These are phyloP conservation scores for Diaperis boleti DNA, from an alignment of 2,888 invertebrate genomes.

Conservation along the genomic window DNA sequence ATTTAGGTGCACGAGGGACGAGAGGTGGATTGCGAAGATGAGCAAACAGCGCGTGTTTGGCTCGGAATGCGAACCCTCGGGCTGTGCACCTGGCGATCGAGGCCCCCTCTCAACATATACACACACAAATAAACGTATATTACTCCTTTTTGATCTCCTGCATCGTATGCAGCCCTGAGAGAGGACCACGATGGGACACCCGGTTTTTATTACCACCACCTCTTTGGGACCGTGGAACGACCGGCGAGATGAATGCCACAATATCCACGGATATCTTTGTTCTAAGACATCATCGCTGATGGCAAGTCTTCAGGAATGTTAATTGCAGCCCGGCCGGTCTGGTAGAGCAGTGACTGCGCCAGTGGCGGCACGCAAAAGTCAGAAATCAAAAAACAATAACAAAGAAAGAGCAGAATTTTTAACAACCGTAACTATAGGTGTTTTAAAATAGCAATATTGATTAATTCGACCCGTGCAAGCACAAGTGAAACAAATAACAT, in stretches of 20 bases:
- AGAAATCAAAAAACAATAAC: neutral
- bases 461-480: too few species aligned
- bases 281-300: conserved; percentile 63
- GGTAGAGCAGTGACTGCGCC: conserved; percentile 55
- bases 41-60: conserved; percentile 65
- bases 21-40: conserved; percentile 57
- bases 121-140: neutral
- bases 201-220: conserved; percentile 26
- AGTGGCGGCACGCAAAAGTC: conserved; percentile 5
- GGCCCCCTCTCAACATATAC: conserved; percentile 48
- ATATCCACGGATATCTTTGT: conserved; percentile 63
- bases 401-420: neutral
- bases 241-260: conserved; percentile 51
- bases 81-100: conserved; percentile 64
- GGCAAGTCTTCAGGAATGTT: conserved; percentile 65
- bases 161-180: conserved; percentile 33
- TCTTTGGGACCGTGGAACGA: conserved; percentile 16
- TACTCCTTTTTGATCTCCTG: conserved; percentile 49
- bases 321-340: conserved; percentile 62
- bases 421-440: too few species aligned
- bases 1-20: conserved; percentile 33
- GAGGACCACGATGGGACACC: conserved; percentile 17
- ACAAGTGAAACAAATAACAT: too few species aligned
- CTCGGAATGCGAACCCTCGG: conserved; percentile 64
- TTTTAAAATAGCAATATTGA: too few species aligned